Evolutionary conservation across 2,113 vertebrate genomes (phyloP), one percentile per base, ranked within the genome.

Genomic region (Rhineura floridana): DNA sequence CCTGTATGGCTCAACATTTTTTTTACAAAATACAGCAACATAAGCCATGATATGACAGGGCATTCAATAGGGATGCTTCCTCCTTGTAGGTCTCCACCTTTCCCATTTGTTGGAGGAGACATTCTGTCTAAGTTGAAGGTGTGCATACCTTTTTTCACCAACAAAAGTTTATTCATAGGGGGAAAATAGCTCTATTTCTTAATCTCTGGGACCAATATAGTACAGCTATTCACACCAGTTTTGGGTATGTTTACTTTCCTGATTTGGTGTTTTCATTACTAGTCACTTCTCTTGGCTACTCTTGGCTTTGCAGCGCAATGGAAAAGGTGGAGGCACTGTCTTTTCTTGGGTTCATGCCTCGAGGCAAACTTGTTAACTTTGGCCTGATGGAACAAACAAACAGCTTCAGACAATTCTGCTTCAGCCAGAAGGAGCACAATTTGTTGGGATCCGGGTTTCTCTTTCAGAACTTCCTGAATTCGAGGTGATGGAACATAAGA

Each of bases 231-330:
- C 33, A 55, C 44, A 67, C 59, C 90, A 91, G 88, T 75, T 80
- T 59, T 80, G 7, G 93, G 25, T 48, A 81, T 93, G 87, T 93
- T 94, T 93, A 67, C 65, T 67, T 93, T 86, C 33, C 83, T 75
- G 88, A 90, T 39, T 67, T 21, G 48, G 48, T 78, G 90, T 84
- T 94, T 95, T 95, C 94, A 95, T 92, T 94, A 86, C 92, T 94
- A 90, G 88, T 90, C 91, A 76, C 93, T 94, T 70, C 88, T 90
- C 87, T 95, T 91, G 93, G 92, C 91, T 91, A 62, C 87, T 85
- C 80, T 88, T 92, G 94, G 94, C 91, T 94, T 89, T 55, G 81
- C 90, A 86, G 84, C 0, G 0, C 59, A n/a, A 28, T 46, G 90
- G 87, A 90, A 91, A 89, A 76, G 62, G 62, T 65, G 80, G 67